These are phyloP conservation scores for Euzetes globulus DNA, from an alignment of 2,888 invertebrate species.

Conservation along the genomic window DNA sequence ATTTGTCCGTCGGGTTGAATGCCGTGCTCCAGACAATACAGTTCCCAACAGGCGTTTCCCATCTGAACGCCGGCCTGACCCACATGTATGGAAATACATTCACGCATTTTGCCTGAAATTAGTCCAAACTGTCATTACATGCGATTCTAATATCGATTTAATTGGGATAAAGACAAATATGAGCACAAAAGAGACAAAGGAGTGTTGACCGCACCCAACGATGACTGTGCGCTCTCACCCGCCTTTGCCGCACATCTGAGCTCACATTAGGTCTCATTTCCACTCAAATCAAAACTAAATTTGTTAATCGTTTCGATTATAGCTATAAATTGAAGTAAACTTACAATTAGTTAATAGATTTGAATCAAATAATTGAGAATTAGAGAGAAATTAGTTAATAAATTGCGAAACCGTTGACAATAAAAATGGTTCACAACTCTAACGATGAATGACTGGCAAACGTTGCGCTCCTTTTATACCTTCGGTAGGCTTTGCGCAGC, in stretches of 20 bases:
- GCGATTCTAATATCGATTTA: no score
- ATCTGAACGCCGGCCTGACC: constrained; percentile 53
- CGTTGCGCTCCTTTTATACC: no score
- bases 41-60: constrained; percentile 48
- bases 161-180: no score
- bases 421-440: background rate
- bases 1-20: constrained; percentile 70
- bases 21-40: constrained; percentile 47
- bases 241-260: no score
- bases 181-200: no score
- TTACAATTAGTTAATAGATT: background rate
- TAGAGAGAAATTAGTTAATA: background rate
- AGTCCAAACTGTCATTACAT: no score
- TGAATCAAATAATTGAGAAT: background rate
- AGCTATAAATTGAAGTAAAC: no score
- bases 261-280: background rate
- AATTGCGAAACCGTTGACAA: background rate
- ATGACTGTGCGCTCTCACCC: no score
- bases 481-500: no score
- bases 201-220: no score
- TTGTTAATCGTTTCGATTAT: background rate
- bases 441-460: background rate
- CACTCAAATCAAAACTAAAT: background rate
- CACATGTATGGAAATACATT: constrained; percentile 51
- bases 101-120: constrained; percentile 48